Evolutionary conservation across 2,797 vertebrate species (phyloP), one percentile per base, ranked within the genome.

Genomic region (Notamacropus eugenii): DNA sequence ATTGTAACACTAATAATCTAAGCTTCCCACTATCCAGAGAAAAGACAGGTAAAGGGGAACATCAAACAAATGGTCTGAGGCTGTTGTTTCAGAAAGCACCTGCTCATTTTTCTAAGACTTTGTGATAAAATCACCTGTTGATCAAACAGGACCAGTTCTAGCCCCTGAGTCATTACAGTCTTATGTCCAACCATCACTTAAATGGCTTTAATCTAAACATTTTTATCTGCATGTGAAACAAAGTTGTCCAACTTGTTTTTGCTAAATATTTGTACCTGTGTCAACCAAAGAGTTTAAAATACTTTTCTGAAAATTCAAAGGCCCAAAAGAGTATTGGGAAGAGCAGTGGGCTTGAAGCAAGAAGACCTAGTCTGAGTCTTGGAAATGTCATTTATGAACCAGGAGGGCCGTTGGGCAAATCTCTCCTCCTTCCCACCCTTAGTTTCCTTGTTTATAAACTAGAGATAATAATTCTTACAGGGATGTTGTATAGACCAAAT

Each of bases 191-290:
- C 54, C 58, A 91, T 92, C n/a, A 91, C 94, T 95, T 74, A 93
- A 98, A 95, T 92, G 34, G 50, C 24, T 95, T 16, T 87, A 74
- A 31, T 34, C 74, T 95, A 95, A 96, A 94, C 58, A 93, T 90
- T 92, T 96, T 92, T 90, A 54, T 91, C 87, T 92, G 91, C 11
- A 50, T 67, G 55, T 91, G 54, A 95, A 90, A 95, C 55, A 90
- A 82, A 82, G 74, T 46, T 46, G 40, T 82, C 40, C 74, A 82
- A 82, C 0, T 0, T 92, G 91, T 55, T 57, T 97, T 97, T 93
- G 24, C 59, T 93, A 93, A 96, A 22, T 55, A 92, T 94, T 22
- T 27, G 93, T 92, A 40, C 40, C 46, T 91, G 57, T 95, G 31
- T 57, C 58, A 56, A 91, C 40, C 55, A 92, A 94, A 87, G 27